Evolutionary conservation across 2,113 vertebrate species (phyloP), one percentile per base, ranked within the genome.

Genomic region (Azemiops feae): DNA sequence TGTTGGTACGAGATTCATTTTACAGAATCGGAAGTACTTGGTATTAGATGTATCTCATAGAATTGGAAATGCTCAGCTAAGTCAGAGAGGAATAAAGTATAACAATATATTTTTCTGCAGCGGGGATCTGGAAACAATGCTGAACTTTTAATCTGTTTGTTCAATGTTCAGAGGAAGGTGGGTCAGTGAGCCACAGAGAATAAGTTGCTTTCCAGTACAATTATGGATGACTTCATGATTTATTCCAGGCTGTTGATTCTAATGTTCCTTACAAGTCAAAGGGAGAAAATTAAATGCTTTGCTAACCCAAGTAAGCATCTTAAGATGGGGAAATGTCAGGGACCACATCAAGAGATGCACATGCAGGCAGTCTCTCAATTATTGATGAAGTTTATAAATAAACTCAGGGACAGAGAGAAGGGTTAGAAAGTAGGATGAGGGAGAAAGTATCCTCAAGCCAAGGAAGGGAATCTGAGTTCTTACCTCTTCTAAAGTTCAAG

Each of bases 381-480:
- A 97, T 97, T 97, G 95, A 97, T 97, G 14, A 94, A 39, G 3
- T 96, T 96, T 97, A 96, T 96, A 97, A 97, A 97, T 97, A 97
- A 96, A 96, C 91, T 93, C 96, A 94, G 94, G 95, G 91, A 23
- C 50, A 43, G 74, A 60, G 93, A 96, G 45, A 39, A 94, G 94
- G 95, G 95, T 96, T 95, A 96, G 95, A 93, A 86, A 64, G 74
- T 0, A 43, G 92, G 95, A 91, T 93, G 30, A 18, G 50, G 11
- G 47, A 53, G n/a, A 91, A 53, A 69, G 47, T 81, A 0, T 52
- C 47, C 93, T 90, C 34, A 81, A 92, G 43, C 23, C 74, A 95
- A 92, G 92, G 94, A 94, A 96, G 85, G 96, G 94, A 96, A 96
- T 45, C 27, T 0, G 91, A 95, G 88, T 88, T 43, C 60, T 93